Percentiles rank a stretch among this genome's conserved stretches.
These are phyloP conservation scores for Axea sp. DNA, from an alignment of 2,888 invertebrate genomes.

Conservation along the genomic window DNA sequence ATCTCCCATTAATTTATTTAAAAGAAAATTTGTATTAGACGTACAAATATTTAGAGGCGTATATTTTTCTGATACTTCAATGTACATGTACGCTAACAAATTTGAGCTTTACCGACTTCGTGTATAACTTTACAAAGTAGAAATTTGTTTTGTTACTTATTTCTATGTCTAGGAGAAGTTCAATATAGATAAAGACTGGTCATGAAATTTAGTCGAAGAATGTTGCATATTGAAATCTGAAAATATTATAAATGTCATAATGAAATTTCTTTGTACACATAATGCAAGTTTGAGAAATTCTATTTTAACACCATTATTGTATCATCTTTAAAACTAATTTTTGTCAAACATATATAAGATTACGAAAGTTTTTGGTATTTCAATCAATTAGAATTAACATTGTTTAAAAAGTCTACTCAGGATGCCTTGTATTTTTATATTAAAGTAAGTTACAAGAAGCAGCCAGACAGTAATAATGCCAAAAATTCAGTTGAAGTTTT, in stretches of 20 bases:
- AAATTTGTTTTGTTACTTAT: no score
- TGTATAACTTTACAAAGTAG: slow-evolving; percentile 9
- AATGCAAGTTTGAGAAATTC: slow-evolving; percentile 16
- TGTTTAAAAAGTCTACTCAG: no score
- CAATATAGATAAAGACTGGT: no score
- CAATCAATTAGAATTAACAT: slow-evolving; percentile 4
- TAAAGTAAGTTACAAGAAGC: no score
- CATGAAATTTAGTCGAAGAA: slow-evolving; percentile 30
- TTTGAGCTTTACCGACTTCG: slow-evolving; percentile 22
- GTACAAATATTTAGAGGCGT: slow-evolving; percentile 39
- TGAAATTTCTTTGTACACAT: slow-evolving; percentile 37
- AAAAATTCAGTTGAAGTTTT: no score
- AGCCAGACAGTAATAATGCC: no score
- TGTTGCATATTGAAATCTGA: slow-evolving; percentile 32
- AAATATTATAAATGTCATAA: slow-evolving; percentile 24
- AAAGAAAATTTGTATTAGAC: slow-evolving; percentile 34
- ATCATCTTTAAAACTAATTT: neutral
- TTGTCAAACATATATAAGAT: neutral
- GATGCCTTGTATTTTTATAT: no score
- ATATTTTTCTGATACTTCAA: slow-evolving; percentile 24
- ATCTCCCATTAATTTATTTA: slow-evolving; percentile 33
- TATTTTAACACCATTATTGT: neutral
- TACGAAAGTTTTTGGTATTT: neutral
- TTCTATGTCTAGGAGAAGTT: no score
- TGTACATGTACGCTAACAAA: no score